phyloP scores from a whole-genome alignment of 2,113 vertebrate species.

The Pomatorhinus ruficollis region DNA sequence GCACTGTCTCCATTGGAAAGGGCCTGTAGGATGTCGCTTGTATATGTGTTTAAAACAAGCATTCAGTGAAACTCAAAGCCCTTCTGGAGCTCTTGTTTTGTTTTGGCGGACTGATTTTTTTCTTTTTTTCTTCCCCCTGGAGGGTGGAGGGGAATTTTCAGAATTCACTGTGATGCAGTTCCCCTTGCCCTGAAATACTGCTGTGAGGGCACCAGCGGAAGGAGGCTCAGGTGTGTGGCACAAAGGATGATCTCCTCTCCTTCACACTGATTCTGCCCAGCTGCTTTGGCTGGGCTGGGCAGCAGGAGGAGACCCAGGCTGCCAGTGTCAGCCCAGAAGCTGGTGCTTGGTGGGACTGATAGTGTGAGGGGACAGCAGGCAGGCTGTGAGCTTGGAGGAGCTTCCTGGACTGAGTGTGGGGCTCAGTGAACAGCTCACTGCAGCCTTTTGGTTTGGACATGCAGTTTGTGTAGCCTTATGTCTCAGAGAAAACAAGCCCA shows the following conservation, averaged over 20 bases:
- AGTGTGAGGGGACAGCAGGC: neutral
- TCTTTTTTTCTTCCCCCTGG: accelerated
- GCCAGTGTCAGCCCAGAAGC: neutral
- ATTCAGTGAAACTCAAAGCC: neutral
- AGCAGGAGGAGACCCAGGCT: neutral
- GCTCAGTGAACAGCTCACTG: neutral
- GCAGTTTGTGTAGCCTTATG: neutral
- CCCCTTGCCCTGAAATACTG: neutral
- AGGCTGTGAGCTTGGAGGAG: neutral
- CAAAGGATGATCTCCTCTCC: neutral
- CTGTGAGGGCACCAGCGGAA: neutral
- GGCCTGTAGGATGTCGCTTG: neutral
- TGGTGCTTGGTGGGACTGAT: neutral
- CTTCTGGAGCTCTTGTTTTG: neutral
- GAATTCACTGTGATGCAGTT: neutral
- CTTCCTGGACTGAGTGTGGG: neutral
- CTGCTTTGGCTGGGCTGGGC: neutral
- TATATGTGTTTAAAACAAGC: neutral
- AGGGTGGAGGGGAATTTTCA: accelerated
- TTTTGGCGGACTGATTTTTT: neutral
- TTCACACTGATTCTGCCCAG: neutral
- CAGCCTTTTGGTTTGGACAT: neutral
- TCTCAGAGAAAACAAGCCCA: neutral
- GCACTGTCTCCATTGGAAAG: neutral
- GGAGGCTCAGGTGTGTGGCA: neutral